Evolutionary conservation across 2,797 vertebrate species (phyloP).

Genomic region (Apogon hyalosoma): DNA sequence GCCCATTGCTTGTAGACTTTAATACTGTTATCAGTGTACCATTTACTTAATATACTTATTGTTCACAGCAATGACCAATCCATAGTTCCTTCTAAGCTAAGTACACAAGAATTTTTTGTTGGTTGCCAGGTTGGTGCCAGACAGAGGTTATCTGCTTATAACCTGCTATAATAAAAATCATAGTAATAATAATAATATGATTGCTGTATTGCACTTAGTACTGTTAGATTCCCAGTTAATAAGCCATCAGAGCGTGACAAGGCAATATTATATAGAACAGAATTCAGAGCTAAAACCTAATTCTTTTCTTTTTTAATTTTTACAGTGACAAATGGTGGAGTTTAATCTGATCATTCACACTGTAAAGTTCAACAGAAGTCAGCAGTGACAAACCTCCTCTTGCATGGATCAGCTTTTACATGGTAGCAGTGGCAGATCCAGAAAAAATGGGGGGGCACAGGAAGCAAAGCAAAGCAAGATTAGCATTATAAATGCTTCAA

Average conservation of each 20-base stretch:
- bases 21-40: constrained; percentile 33
- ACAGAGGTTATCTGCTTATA: constrained; percentile 5
- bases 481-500: too few species aligned
- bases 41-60: constrained; percentile 36
- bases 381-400: too few species aligned
- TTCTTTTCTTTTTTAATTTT: too few species aligned
- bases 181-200: too few species aligned
- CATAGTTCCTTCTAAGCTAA: constrained; percentile 35
- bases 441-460: too few species aligned
- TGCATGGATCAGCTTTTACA: too few species aligned
- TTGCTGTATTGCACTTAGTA: not conserved
- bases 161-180: not conserved
- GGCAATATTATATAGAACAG: not conserved
- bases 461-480: too few species aligned
- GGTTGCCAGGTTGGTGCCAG: not conserved
- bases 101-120: constrained; percentile 13
- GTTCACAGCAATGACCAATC: constrained; percentile 31
- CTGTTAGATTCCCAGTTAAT: not conserved
- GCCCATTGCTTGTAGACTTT: not conserved
- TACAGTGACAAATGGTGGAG: not conserved
- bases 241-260: not conserved
- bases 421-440: too few species aligned
- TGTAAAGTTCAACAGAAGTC: not conserved
- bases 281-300: not conserved
- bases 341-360: not conserved